A percentile compares a stretch with the other conserved stretches of the same genome.
These are phyloP conservation scores for Cinclus mexicanus DNA, from an alignment of 2,113 vertebrate species.

Conservation along the genomic window DNA sequence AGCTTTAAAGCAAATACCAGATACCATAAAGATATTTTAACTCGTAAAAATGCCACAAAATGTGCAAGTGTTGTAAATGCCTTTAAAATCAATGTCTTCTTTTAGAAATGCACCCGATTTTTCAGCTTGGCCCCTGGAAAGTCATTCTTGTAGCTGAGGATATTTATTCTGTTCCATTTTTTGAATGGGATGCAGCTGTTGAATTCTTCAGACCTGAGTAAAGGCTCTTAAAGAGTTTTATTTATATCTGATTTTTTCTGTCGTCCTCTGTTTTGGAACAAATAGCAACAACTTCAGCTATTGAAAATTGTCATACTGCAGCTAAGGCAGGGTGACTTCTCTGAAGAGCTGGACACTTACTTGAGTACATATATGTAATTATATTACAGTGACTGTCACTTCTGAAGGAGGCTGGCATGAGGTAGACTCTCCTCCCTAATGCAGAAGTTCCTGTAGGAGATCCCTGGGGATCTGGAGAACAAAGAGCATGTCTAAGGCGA, in stretches of 20 bases:
- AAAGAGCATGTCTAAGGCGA: rapidly evolving
- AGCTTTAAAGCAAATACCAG: background rate
- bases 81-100: background rate
- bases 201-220: slow-evolving; percentile 54
- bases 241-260: background rate
- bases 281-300: background rate
- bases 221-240: slow-evolving; percentile 28
- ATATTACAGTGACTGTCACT: background rate
- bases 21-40: background rate
- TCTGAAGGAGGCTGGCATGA: background rate
- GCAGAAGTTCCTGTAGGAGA: background rate
- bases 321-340: background rate
- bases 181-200: slow-evolving; percentile 63
- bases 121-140: slow-evolving; percentile 3
- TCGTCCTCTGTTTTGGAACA: background rate
- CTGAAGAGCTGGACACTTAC: background rate
- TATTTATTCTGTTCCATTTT: slow-evolving; percentile 35
- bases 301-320: background rate
- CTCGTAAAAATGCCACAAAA: background rate
- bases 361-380: background rate
- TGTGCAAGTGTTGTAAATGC: background rate
- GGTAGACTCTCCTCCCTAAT: rapidly evolving
- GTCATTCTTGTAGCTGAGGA: background rate
- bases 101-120: background rate
- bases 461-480: background rate